Percentiles rank a stretch among this genome's conserved stretches.
These are phyloP conservation scores for Cepphus grylle DNA, from an alignment of 2,113 vertebrate species.

Conservation along the genomic window DNA sequence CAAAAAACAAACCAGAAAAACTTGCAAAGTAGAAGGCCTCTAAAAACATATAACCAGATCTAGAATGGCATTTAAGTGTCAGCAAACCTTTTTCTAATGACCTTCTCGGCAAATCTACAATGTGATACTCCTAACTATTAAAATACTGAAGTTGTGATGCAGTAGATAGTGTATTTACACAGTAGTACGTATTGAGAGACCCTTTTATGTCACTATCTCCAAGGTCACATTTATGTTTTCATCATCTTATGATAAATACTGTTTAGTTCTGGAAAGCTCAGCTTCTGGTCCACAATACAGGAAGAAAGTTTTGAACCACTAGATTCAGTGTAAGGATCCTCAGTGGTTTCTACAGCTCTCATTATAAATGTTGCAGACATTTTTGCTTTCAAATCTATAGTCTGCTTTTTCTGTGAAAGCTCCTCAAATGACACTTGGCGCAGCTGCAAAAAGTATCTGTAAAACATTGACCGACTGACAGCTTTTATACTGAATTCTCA, in stretches of 20 bases:
- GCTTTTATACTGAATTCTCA: not conserved
- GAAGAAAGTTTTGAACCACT: not conserved
- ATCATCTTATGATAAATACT: not conserved
- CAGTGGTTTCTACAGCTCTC: not conserved
- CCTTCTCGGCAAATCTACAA: not conserved
- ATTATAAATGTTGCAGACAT: not conserved
- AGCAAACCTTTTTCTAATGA: not conserved
- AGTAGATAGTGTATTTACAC: not conserved
- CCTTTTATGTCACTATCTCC: not conserved
- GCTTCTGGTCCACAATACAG: not conserved
- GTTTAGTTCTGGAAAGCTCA: not conserved
- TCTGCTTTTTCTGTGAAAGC: not conserved
- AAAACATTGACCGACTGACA: not conserved
- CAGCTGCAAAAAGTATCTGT: not conserved
- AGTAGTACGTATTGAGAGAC: not conserved
- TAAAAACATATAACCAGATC: not conserved
- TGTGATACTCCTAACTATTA: too few relatives aligned
- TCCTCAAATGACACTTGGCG: not conserved
- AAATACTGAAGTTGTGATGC: not conserved
- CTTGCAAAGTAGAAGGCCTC: not conserved
- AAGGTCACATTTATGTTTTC: not conserved
- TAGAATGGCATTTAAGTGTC: not conserved
- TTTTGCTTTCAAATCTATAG: not conserved
- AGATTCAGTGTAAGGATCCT: not conserved
- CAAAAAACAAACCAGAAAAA: not conserved